A percentile compares a stretch with the other conserved stretches of the same genome.
Evolutionary conservation across 2,113 vertebrate species (phyloP).

Genomic region (Neodontobutis hainanensis): DNA sequence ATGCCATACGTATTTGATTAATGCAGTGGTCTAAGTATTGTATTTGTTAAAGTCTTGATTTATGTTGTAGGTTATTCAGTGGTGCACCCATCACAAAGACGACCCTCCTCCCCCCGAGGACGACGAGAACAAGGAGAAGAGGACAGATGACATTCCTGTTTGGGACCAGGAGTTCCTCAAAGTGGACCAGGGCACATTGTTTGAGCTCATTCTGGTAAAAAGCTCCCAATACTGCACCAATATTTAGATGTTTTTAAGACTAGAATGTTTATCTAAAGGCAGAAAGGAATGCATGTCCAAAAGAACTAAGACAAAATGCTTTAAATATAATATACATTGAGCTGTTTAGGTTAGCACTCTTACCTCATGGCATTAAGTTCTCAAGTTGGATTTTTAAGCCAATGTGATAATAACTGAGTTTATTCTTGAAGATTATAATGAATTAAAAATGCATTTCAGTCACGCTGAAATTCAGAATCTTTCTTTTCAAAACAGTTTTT

Average conservation of each 20-base stretch:
- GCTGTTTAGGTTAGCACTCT: too few relatives aligned
- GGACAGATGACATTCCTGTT: slow-evolving; percentile 98
- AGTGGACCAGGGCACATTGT: slow-evolving; percentile 98
- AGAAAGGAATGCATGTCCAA: too few relatives aligned
- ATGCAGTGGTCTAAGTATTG: not conserved
- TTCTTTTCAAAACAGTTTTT: too few relatives aligned
- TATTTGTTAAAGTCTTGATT: not conserved
- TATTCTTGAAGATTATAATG: too few relatives aligned
- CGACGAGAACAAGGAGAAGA: slow-evolving; percentile 99
- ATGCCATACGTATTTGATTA: not conserved
- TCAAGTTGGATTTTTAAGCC: too few relatives aligned
- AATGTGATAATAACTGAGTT: too few relatives aligned
- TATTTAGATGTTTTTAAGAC: too few relatives aligned
- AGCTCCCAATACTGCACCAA: not conserved
- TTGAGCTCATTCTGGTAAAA: slow-evolving; percentile 97
- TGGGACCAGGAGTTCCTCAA: slow-evolving; percentile 99
- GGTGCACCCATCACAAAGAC: slow-evolving; percentile 99
- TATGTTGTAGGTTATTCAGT: slow-evolving; percentile 91
- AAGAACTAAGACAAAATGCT: too few relatives aligned
- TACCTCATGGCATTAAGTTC: too few relatives aligned
- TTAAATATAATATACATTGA: too few relatives aligned
- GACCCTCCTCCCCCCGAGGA: slow-evolving; percentile 98
- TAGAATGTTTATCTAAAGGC: too few relatives aligned
- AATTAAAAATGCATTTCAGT: not conserved
- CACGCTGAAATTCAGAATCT: too few relatives aligned